A percentile compares a stretch with the other conserved stretches of the same genome.
These are phyloP conservation scores for Acheta domesticus DNA, from an alignment of 2,888 invertebrate species.

Conservation along the genomic window DNA sequence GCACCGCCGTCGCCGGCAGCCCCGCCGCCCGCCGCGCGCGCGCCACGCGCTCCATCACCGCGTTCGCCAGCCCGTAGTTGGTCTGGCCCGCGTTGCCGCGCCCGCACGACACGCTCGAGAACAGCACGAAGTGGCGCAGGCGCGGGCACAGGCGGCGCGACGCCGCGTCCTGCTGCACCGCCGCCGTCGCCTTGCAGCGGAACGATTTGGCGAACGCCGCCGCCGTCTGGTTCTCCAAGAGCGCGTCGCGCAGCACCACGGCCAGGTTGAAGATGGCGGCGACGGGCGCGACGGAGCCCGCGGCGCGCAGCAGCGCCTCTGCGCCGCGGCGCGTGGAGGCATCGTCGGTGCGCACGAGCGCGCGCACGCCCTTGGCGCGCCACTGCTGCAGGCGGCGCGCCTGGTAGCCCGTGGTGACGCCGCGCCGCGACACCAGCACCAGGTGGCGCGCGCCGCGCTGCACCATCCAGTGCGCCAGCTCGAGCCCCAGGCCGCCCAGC, in stretches of 20 bases:
- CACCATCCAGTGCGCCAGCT: constrained; percentile 53
- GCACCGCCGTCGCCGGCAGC: constrained; percentile 76
- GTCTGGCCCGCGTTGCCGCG: constrained; percentile 89
- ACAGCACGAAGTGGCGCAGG: constrained; percentile 74
- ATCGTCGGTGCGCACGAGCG: constrained; percentile 65
- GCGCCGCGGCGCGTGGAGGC: constrained; percentile 69
- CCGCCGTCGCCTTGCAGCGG: constrained; percentile 78
- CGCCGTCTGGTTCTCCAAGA: constrained; percentile 72
- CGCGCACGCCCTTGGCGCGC: constrained; percentile 65
- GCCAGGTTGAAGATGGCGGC: constrained; percentile 89
- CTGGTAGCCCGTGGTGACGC: constrained; percentile 57
- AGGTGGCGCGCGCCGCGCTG: constrained; percentile 53
- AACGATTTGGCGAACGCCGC: constrained; percentile 66
- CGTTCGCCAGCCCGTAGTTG: constrained; percentile 88
- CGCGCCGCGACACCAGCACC: constrained; percentile 57
- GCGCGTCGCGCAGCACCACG: constrained; percentile 66
- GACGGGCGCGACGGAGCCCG: constrained; percentile 63
- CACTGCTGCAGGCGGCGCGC: constrained; percentile 56
- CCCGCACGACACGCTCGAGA: constrained; percentile 88
- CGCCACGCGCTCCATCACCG: constrained; percentile 83
- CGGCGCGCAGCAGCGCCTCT: constrained; percentile 61
- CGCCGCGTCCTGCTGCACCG: constrained; percentile 68
- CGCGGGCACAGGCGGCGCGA: constrained; percentile 57
- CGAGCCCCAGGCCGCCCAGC: constrained; percentile 58
- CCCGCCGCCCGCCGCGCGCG: constrained; percentile 68